These are phyloP conservation scores for Setipinna tenuifilis DNA, from an alignment of 2,797 vertebrate genomes.

Conservation along the genomic window DNA sequence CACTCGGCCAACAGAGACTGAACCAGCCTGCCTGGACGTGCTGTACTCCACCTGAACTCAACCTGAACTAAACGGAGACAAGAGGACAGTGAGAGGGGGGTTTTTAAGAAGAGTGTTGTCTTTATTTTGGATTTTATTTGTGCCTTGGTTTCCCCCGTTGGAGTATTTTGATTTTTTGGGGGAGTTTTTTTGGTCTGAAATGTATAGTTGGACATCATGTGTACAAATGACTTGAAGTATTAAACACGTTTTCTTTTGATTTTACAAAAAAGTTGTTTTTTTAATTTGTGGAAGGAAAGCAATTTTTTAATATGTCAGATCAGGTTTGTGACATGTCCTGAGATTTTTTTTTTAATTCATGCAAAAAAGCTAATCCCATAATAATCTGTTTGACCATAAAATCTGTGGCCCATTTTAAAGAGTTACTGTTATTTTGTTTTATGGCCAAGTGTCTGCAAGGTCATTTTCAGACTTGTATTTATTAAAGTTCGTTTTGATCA, in stretches of 20 bases:
- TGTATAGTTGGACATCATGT: background rate
- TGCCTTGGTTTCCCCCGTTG: background rate
- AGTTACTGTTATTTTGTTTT: background rate
- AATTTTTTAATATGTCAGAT: background rate
- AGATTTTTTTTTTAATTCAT: background rate
- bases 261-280: background rate
- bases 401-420: background rate
- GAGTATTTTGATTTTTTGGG: background rate
- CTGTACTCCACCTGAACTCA: too few species aligned
- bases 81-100: background rate
- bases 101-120: background rate
- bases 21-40: too few species aligned
- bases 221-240: background rate
- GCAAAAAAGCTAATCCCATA: background rate
- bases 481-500: background rate
- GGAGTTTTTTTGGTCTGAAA: background rate
- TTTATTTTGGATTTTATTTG: constrained; percentile 6
- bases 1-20: too few species aligned
- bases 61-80: too few species aligned
- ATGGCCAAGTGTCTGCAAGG: background rate
- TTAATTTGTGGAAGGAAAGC: background rate
- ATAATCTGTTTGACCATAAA: background rate
- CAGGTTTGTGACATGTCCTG: background rate
- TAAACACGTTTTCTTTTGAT: background rate
- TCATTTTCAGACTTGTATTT: constrained; percentile 4